Conservation (phyloP, 2,113 vertebrate genomes). For the Sinocyclocheilus rhinocerous region DNA sequence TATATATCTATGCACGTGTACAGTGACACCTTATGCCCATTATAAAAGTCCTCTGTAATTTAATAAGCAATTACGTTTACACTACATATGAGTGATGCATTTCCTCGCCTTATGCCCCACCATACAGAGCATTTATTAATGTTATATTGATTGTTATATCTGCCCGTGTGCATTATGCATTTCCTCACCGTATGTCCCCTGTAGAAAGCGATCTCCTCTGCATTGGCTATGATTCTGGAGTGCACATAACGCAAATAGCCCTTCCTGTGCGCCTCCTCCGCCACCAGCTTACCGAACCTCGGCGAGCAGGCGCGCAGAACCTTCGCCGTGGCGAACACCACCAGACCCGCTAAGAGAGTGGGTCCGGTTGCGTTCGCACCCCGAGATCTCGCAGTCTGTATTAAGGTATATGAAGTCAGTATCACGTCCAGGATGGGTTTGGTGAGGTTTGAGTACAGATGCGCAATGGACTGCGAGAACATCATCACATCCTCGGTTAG, state of each 20-base stretch:
- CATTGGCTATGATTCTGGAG: constrained; percentile 95
- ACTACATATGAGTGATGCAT: background rate
- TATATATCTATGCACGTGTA: background rate
- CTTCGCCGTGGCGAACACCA: constrained; percentile 91
- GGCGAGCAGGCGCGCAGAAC: constrained; percentile 94
- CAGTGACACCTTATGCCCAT: background rate
- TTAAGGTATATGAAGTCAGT: constrained; percentile 95
- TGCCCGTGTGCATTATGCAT: background rate
- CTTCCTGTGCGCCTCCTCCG: constrained; percentile 94
- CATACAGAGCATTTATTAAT: background rate
- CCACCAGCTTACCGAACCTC: constrained; percentile 92
- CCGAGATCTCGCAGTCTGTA: constrained; percentile 86
- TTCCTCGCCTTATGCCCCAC: background rate
- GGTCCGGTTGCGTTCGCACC: constrained; percentile 91
- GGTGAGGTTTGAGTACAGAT: constrained; percentile 97
- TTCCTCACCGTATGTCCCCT: constrained; percentile 90
- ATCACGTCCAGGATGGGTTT: constrained; percentile 96
- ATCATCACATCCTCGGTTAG: constrained; percentile 96
- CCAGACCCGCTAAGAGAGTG: constrained; percentile 89
- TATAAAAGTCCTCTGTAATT: background rate
- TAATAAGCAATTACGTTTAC: background rate
- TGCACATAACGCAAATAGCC: constrained; percentile 94
- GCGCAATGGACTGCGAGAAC: constrained; percentile 96
- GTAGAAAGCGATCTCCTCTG: constrained; percentile 98
- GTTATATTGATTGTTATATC: background rate